Conservation (phyloP, 1,140 invertebrate genomes). For the Zaprionus tsacasi region DNA sequence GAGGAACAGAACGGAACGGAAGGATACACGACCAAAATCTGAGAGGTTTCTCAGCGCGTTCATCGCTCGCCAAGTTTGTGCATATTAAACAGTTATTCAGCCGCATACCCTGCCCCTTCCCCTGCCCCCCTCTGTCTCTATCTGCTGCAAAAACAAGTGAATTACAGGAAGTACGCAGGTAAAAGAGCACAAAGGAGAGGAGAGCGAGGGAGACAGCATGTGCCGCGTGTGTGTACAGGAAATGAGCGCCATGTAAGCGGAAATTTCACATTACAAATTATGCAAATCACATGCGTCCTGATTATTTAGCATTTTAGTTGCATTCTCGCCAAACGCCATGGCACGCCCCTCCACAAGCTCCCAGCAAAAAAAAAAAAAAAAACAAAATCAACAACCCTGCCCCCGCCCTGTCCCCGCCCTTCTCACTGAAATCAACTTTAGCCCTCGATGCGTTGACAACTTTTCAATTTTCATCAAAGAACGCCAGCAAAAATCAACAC, state of each 20-base stretch:
- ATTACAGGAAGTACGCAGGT: conserved; percentile 8
- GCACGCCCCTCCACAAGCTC: conserved; percentile 21
- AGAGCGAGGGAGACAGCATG: background rate
- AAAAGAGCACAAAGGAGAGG: conserved; percentile 8
- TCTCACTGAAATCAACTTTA: background rate
- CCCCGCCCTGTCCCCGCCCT: too few relatives aligned
- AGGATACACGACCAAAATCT: conserved; percentile 44
- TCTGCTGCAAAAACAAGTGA: conserved; percentile 32
- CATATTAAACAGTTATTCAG: conserved; percentile 75
- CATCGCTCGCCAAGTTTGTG: conserved; percentile 55
- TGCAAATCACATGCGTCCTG: conserved; percentile 75
- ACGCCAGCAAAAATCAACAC: background rate
- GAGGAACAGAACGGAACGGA: conserved; percentile 33
- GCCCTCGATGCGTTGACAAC: background rate
- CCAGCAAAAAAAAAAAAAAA: background rate
- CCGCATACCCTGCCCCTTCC: conserved; percentile 24
- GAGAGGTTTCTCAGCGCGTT: background rate
- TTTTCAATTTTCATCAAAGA: background rate
- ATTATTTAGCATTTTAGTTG: conserved; percentile 68
- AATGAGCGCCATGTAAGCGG: conserved; percentile 76
- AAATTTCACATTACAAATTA: conserved; percentile 77
- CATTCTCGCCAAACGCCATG: background rate
- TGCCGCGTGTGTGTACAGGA: conserved; percentile 52
- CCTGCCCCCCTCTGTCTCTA: background rate
- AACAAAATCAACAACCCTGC: background rate